phyloP scores from a whole-genome alignment of 2,888 invertebrate species.

The Corythucha ciliata region DNA sequence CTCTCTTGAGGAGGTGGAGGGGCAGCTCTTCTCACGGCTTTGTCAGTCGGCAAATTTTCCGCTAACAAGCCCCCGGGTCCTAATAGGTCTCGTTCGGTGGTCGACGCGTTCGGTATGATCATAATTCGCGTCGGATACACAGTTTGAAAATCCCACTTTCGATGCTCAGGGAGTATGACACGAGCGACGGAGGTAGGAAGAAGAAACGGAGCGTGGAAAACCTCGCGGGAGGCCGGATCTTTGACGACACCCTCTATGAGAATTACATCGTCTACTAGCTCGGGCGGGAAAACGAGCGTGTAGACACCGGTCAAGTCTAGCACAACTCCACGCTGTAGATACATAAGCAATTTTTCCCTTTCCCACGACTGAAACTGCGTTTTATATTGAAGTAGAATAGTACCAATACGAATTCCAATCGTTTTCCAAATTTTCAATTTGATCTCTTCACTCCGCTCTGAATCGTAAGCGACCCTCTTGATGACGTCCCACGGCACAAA shows the following conservation, averaged over 20 bases:
- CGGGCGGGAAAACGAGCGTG: conserved; percentile 1
- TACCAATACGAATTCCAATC: conserved; percentile 11
- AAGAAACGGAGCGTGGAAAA: conserved; percentile 4
- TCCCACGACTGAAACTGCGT: conserved; percentile 11
- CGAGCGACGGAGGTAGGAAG: conserved; percentile 7
- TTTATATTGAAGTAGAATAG: conserved; percentile 7
- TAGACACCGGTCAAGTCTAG: background rate
- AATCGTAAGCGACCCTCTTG: conserved; percentile 9
- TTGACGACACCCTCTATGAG: conserved; percentile 16
- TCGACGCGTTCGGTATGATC: conserved; percentile 5
- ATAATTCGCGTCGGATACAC: conserved; percentile 9
- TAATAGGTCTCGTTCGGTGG: too few relatives aligned
- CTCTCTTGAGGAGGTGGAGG: too few relatives aligned
- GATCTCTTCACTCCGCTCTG: background rate
- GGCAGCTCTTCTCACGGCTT: too few relatives aligned
- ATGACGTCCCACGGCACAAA: conserved; percentile 11
- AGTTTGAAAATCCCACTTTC: conserved; percentile 14
- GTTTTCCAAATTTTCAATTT: conserved; percentile 15
- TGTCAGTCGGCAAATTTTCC: too few relatives aligned
- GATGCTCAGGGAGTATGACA: conserved; percentile 14
- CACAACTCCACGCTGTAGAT: conserved; percentile 11
- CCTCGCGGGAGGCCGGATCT: background rate
- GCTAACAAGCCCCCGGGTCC: too few relatives aligned
- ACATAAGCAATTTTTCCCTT: conserved; percentile 6
- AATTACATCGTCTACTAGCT: conserved; percentile 9